Evolutionary conservation across 1,140 invertebrate species (phyloP).

Genomic region (Anastrepha ludens): DNA sequence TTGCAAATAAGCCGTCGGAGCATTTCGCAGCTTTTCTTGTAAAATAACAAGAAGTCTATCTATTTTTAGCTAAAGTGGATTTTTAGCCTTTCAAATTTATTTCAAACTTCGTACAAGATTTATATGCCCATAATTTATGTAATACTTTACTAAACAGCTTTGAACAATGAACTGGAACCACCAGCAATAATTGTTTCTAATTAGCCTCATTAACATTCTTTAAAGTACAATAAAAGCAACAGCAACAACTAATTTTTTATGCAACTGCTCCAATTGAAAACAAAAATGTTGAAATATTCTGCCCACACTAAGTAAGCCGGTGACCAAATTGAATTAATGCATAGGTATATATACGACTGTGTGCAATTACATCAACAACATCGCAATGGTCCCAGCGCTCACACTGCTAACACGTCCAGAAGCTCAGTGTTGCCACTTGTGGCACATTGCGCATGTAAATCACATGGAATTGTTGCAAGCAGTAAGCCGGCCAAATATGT

Average conservation of each 20-base stretch:
- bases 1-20: too few relatives aligned
- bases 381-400: too few relatives aligned
- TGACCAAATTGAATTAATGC: not conserved
- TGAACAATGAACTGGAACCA: not conserved
- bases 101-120: too few relatives aligned
- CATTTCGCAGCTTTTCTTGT: too few relatives aligned
- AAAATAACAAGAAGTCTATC: too few relatives aligned
- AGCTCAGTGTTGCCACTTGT: not conserved
- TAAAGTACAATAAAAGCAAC: not conserved
- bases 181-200: slow-evolving; percentile 14
- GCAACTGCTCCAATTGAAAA: not conserved
- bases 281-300: not conserved
- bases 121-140: not conserved
- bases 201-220: slow-evolving; percentile 17
- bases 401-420: too few relatives aligned
- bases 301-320: not conserved
- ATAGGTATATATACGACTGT: not conserved
- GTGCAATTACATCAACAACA: not conserved
- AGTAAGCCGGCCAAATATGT: not conserved
- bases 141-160: not conserved
- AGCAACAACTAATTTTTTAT: slow-evolving; percentile 5
- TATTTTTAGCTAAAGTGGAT: too few relatives aligned
- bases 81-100: too few relatives aligned
- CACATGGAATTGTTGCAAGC: slow-evolving; percentile 19
- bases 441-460: slow-evolving; percentile 28